phyloP scores from a whole-genome alignment of 2,888 invertebrate genomes.

The Rapana venosa region DNA sequence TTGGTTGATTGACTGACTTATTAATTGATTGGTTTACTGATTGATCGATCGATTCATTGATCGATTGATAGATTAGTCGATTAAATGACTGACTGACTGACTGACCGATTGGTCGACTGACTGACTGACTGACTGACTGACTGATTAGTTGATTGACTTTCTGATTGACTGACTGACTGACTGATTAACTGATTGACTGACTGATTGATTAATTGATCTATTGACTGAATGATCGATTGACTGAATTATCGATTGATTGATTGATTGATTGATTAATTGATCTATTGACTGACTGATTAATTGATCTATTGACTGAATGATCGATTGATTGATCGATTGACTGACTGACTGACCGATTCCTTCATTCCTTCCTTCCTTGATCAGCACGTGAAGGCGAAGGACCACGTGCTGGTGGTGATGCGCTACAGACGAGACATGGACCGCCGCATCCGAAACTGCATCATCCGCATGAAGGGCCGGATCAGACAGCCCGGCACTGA shows the following conservation, averaged over 20 bases:
- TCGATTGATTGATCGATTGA: background rate
- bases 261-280: background rate
- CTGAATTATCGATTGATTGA: background rate
- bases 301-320: background rate
- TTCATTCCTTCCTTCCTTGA: background rate
- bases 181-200: too few relatives aligned
- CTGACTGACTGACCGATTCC: background rate
- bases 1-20: too few relatives aligned
- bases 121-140: background rate
- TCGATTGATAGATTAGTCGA: background rate
- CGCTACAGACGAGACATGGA: conserved; percentile 53
- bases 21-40: too few relatives aligned
- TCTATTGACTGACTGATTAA: background rate
- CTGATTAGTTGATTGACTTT: too few relatives aligned
- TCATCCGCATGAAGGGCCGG: conserved; percentile 52
- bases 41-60: background rate
- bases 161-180: too few relatives aligned
- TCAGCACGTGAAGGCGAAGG: conserved; percentile 49
- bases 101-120: background rate
- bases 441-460: conserved; percentile 51
- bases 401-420: conserved; percentile 52
- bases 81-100: background rate
- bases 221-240: too few relatives aligned
- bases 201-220: too few relatives aligned
- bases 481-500: conserved; percentile 51